These are phyloP conservation scores for Diploptera punctata DNA, from an alignment of 2,888 invertebrate species.

Conservation along the genomic window DNA sequence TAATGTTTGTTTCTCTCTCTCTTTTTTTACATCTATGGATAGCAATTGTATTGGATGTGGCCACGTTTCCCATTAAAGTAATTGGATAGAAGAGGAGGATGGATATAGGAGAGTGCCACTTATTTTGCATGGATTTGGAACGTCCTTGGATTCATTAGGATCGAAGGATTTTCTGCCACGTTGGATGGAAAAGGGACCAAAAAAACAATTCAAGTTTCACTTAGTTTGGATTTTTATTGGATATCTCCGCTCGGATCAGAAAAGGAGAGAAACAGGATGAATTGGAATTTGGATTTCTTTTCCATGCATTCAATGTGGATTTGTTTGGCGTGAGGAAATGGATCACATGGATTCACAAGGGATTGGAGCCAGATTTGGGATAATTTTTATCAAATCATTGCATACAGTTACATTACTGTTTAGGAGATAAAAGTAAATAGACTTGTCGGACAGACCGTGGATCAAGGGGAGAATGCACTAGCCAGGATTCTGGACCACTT, in stretches of 20 bases:
- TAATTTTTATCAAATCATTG: slow-evolving; percentile 4
- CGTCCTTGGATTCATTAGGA: slow-evolving; percentile 38
- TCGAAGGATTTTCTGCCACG: slow-evolving; percentile 35
- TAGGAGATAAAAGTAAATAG: neutral
- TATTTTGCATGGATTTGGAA: slow-evolving; percentile 27
- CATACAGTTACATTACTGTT: neutral
- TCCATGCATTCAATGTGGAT: slow-evolving; percentile 17
- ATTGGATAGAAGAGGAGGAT: slow-evolving; percentile 32
- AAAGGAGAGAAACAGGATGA: slow-evolving; percentile 23
- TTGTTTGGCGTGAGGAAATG: slow-evolving; percentile 12
- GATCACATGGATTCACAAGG: slow-evolving; percentile 24
- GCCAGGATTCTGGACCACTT: slow-evolving; percentile 23
- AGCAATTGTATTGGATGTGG: slow-evolving; percentile 42
- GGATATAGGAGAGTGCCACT: slow-evolving; percentile 24
- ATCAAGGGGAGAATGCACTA: slow-evolving; percentile 9
- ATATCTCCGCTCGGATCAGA: slow-evolving; percentile 36
- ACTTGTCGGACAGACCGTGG: neutral
- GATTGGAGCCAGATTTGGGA: slow-evolving; percentile 23
- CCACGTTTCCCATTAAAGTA: slow-evolving; percentile 37
- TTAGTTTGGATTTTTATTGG: slow-evolving; percentile 17
- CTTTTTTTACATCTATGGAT: slow-evolving; percentile 41
- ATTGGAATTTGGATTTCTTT: slow-evolving; percentile 29
- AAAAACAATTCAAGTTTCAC: slow-evolving; percentile 15
- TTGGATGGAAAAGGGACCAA: slow-evolving; percentile 27
- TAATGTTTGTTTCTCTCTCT: slow-evolving; percentile 41